Evolutionary conservation across 2,113 vertebrate genomes (phyloP), one percentile per base, ranked within the genome.

Genomic region (Philantomba maxwellii): DNA sequence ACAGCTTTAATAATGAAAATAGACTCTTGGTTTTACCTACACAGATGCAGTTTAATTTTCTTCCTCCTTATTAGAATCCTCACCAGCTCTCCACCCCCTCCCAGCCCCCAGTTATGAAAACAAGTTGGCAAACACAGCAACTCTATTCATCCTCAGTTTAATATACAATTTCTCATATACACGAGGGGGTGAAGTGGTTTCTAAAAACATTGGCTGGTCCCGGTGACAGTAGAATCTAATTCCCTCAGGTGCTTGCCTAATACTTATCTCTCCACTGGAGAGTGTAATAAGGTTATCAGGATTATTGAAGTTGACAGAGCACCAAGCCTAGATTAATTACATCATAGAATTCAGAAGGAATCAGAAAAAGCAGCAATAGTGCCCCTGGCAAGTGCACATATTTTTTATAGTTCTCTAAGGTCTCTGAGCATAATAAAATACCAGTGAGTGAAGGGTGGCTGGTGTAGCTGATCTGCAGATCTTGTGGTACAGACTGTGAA

Each of bases 1-100:
- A 97, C 89, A 85, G 64, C 96, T 96, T 98, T 98, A 97, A 98
- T 97, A 98, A 97, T 97, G 95, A 97, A 98, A 97, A 96, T 78
- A 91, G 96, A 98, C 92, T 94, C 91, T 95, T 26, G 23, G 90
- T 95, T 97, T 98, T 95, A 96, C 95, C 95, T 97, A 93, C 55
- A 95, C 93, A 96, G 92, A 97, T 94, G 95, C 92, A 86, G 82
- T 96, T 98, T 97, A 97, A 98, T 98, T 96, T 97, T 92, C 93
- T 94, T 92, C 80, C 77, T 95, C 75, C 95, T 97, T 97, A 97
- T 98, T 97, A 97, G 93, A 93, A 92, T 97, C 84, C 51, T 96
- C 75, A 43, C 75, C 55, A 70, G 64, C 87, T 91, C 33, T 93
- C 87, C 33, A 43, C 84, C 93, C 85, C 82, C 3, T 28, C 80